A percentile compares a stretch with the other conserved stretches of the same genome.
phyloP scores from a whole-genome alignment of 1,140 invertebrate genomes.

The Hyphantria cunea region DNA sequence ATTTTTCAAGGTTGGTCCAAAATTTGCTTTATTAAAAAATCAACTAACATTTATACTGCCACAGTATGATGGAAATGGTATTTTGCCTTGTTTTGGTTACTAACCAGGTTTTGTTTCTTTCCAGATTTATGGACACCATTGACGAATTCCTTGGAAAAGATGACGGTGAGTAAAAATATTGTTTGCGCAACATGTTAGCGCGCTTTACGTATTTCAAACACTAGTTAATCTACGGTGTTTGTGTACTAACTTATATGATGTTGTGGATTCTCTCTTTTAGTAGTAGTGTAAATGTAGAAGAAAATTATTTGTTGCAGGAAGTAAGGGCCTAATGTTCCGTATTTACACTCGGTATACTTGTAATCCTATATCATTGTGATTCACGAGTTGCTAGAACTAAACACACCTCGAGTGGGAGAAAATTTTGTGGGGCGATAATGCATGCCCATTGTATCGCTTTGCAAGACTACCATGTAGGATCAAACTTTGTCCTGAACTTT shows the following conservation, averaged over 20 bases:
- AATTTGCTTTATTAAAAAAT: no score
- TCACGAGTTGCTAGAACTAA: slow-evolving; percentile 45
- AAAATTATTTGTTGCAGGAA: not conserved
- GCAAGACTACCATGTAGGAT: slow-evolving; percentile 69
- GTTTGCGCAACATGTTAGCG: slow-evolving; percentile 44
- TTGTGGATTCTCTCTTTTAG: no score
- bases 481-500: slow-evolving; percentile 49
- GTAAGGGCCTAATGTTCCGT: slow-evolving; percentile 36
- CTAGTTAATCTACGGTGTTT: slow-evolving; percentile 36
- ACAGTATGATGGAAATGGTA: no score
- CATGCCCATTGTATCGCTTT: slow-evolving; percentile 75
- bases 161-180: slow-evolving; percentile 58
- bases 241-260: slow-evolving; percentile 34
- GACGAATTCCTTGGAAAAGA: slow-evolving; percentile 60
- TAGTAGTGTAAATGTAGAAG: no score
- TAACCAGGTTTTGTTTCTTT: slow-evolving; percentile 49
- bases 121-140: slow-evolving; percentile 65
- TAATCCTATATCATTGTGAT: slow-evolving; percentile 55
- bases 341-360: no score
- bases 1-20: no score
- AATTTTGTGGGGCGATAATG: slow-evolving; percentile 71
- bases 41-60: no score
- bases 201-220: slow-evolving; percentile 40
- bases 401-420: slow-evolving; percentile 58
- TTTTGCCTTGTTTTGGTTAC: no score